A percentile compares a stretch with the other conserved stretches of the same genome.
phyloP scores from a whole-genome alignment of 2,888 invertebrate genomes.

The Netelia fuscicornis region DNA sequence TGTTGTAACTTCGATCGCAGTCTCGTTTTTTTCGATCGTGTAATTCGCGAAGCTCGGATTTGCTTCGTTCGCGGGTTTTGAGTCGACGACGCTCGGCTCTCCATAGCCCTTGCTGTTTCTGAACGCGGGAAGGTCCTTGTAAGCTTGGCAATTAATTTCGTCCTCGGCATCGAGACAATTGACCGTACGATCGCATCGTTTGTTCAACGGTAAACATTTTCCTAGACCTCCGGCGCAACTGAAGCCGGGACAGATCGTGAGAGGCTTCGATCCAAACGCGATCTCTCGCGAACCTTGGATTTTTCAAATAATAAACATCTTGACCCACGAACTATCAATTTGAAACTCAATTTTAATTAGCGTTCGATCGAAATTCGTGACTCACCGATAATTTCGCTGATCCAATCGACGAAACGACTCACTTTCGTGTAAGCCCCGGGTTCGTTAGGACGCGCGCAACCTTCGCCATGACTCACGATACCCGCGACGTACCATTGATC shows the following conservation, averaged over 20 bases:
- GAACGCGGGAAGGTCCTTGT: not conserved
- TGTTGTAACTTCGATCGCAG: not conserved
- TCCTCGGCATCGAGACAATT: slow-evolving; percentile 94
- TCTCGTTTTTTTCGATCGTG: not conserved
- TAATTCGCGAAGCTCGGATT: not conserved
- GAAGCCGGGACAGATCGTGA: slow-evolving; percentile 90
- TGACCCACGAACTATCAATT: too few relatives aligned
- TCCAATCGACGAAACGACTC: slow-evolving; percentile 91
- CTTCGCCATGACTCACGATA: slow-evolving; percentile 94
- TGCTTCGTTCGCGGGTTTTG: not conserved
- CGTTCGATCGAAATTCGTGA: slow-evolving; percentile 32
- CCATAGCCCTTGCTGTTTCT: not conserved
- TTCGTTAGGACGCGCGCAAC: slow-evolving; percentile 92
- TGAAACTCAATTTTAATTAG: too few relatives aligned
- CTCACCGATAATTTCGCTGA: slow-evolving; percentile 88
- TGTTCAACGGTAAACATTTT: slow-evolving; percentile 89
- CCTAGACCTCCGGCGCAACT: slow-evolving; percentile 88
- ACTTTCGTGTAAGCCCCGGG: slow-evolving; percentile 94
- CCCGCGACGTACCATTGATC: slow-evolving; percentile 93
- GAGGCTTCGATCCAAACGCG: slow-evolving; percentile 83
- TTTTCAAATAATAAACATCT: not conserved
- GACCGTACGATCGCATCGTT: slow-evolving; percentile 90
- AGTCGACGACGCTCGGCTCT: not conserved
- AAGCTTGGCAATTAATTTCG: slow-evolving; percentile 88
- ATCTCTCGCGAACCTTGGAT: slow-evolving; percentile 16